Conservation (phyloP, 2,113 vertebrate genomes). For the Malurus alboscapulatus region DNA sequence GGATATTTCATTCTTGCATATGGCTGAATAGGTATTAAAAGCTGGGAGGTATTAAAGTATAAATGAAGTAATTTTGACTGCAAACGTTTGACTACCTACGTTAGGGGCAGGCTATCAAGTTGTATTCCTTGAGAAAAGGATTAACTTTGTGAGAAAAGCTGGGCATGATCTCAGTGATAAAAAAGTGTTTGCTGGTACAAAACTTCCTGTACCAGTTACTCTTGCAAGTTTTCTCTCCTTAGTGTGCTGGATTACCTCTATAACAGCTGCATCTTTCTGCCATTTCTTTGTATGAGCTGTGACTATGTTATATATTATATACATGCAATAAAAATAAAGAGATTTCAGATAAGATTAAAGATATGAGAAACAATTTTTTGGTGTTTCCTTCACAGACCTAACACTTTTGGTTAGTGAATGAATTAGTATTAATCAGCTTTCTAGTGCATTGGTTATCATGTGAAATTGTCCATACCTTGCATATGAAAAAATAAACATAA, state of each 20-base stretch:
- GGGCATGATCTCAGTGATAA: neutral
- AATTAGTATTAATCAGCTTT: neutral
- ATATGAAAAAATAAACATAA: neutral
- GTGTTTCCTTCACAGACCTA: neutral
- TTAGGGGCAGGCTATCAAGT: neutral
- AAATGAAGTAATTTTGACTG: neutral
- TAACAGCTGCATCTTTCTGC: neutral
- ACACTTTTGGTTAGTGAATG: neutral
- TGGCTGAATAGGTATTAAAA: conserved; percentile 3
- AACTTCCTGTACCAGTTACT: neutral
- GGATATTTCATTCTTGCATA: neutral
- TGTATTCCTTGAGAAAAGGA: neutral
- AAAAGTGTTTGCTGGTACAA: conserved; percentile 5
- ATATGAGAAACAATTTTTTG: neutral
- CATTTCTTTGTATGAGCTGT: neutral
- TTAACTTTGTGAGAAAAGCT: neutral
- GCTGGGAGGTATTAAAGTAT: neutral
- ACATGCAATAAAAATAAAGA: neutral
- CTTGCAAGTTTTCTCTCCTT: neutral
- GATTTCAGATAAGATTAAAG: neutral
- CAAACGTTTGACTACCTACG: neutral
- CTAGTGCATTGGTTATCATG: neutral
- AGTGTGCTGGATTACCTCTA: neutral
- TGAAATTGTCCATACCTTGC: neutral
- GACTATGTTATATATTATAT: neutral